Percentiles rank a stretch among this genome's conserved stretches.
Conservation (phyloP, 2,888 invertebrate species). For the Dyspetes luteomarginatus region DNA sequence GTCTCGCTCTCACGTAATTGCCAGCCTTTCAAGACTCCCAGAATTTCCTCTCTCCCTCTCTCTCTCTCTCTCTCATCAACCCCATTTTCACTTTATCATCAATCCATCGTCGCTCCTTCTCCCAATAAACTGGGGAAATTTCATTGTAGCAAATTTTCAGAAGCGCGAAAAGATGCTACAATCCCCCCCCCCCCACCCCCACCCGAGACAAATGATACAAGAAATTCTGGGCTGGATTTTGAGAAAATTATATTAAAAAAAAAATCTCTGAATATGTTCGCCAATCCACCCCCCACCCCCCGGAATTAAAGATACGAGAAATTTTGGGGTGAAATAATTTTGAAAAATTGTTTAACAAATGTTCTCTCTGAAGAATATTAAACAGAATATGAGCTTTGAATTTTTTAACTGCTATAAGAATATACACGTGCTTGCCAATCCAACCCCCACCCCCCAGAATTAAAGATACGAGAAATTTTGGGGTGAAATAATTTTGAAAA, state of each 20-base stretch:
- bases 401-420: neutral
- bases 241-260: neutral
- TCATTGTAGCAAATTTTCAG: slow-evolving; percentile 7
- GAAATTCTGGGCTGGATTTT: neutral
- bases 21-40: slow-evolving; percentile 33
- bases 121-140: slow-evolving; percentile 21
- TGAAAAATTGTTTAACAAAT: neutral
- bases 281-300: neutral
- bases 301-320: neutral
- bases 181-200: neutral
- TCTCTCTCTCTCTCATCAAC: neutral
- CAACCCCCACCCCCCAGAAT: neutral
- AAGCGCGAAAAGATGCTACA: neutral
- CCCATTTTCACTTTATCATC: neutral
- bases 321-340: neutral
- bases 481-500: neutral
- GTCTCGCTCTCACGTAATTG: slow-evolving; percentile 51
- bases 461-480: slow-evolving; percentile 1
- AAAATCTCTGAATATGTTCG: neutral
- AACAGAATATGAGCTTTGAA: neutral
- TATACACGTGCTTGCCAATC: neutral
- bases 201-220: neutral
- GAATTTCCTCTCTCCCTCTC: neutral
- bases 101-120: neutral
- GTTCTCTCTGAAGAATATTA: neutral